Evolutionary conservation across 2,888 invertebrate species (phyloP).

Genomic region (Lithosia quadra): DNA sequence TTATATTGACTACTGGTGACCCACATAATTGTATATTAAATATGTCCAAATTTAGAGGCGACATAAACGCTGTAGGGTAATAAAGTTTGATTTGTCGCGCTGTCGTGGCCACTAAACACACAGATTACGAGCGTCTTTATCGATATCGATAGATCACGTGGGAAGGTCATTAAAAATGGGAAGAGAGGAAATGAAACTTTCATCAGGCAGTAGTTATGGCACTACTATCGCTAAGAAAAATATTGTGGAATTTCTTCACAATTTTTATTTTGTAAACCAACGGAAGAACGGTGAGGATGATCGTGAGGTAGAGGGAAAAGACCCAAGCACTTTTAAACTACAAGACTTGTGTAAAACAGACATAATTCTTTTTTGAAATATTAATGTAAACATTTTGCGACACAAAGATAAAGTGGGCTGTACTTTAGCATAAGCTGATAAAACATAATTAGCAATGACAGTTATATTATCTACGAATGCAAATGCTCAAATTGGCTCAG

Average conservation of each 20-base stretch:
- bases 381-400: neutral
- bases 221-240: neutral
- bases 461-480: constrained; percentile 40
- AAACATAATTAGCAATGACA: constrained; percentile 18
- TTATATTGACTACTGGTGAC: constrained; percentile 44
- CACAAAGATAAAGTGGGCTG: neutral
- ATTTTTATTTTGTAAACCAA: neutral
- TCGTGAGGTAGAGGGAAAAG: no score
- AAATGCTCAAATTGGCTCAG: constrained; percentile 37
- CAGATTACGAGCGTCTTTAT: constrained; percentile 28
- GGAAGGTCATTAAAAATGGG: constrained; percentile 11
- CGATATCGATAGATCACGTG: constrained; percentile 18
- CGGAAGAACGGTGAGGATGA: neutral
- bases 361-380: neutral
- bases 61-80: constrained; percentile 27
- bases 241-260: neutral
- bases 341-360: no score
- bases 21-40: constrained; percentile 38
- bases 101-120: constrained; percentile 26
- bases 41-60: constrained; percentile 33
- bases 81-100: constrained; percentile 45
- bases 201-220: neutral
- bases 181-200: neutral
- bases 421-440: neutral
- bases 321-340: no score